Percentiles rank a stretch among this genome's conserved stretches.
phyloP scores from a whole-genome alignment of 2,113 vertebrate species.

The Aldabrachelys gigantea region DNA sequence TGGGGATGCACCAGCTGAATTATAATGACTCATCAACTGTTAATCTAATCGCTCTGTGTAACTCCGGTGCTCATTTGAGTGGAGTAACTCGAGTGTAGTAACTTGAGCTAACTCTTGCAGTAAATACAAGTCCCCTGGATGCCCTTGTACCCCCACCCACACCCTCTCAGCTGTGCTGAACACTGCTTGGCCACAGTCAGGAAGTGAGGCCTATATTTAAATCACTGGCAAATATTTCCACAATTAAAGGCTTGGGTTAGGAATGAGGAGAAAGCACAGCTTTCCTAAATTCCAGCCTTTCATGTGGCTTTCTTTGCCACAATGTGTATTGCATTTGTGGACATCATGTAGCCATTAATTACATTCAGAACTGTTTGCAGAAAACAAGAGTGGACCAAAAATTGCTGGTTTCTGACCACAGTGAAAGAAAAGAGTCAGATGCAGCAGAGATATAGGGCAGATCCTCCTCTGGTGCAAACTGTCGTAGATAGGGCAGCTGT shows the following conservation, averaged over 20 bases:
- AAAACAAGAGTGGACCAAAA: background rate
- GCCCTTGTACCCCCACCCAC: background rate
- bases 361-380: background rate
- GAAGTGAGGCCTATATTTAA: background rate
- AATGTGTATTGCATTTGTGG: background rate
- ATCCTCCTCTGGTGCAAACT: background rate
- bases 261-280: background rate
- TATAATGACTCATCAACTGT: background rate
- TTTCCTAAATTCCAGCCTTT: background rate
- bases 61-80: background rate
- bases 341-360: background rate
- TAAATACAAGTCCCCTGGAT: background rate
- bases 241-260: background rate
- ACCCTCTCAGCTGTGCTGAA: background rate
- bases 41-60: background rate
- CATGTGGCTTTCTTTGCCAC: background rate
- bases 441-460: background rate
- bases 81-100: background rate
- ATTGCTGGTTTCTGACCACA: background rate
- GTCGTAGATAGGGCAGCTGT: fast-evolving
- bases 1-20: background rate
- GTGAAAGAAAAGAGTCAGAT: background rate
- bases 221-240: background rate
- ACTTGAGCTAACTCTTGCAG: background rate
- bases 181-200: background rate